Base-by-base conservation (phyloP, 2,888 invertebrate species). In the Drosophila sordidula region DNA sequence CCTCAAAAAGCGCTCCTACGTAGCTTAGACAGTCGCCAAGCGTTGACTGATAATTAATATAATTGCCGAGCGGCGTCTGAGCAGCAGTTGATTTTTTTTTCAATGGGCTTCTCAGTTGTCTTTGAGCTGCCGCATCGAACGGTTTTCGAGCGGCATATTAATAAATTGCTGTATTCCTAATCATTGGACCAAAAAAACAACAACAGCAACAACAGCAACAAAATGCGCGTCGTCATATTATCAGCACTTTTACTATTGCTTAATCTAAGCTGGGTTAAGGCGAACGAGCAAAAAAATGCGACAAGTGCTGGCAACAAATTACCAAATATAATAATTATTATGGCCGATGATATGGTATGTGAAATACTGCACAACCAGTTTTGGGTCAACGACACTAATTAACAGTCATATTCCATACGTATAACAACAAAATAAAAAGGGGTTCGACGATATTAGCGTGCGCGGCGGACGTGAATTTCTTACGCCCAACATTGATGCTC, bases 401-500 rank as follows among this genome's bases (percentile, higher is more conserved):
- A 22, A 47, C 18, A 26, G 5, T 45, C 16, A 29, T 22, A 29
- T 32, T 26, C 3, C 3, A 18, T 18, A 18, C 18, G 18, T 18
- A 18, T 18, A 18, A 18, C 18, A 29, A 8, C 34, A 39, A 8
- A 49, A 49, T 34, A 4, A 29, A 6, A 18, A 98, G 98, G 98
- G 98, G 9, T 97, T 97, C 95, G 96, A 98, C 90, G 98, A 98
- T 91, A 96, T 98, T 5, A 95, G 97, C 55, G 98, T 97, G 90
- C 98, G 97, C 86, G 98, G 98, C 0, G 96, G 96, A 0, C 94
- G 95, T 78, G 96, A 98, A 93, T 97, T 97, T 81, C 94, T 95
- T 45, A 98, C 98, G 0, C 98, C 98, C 0, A 98, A 98, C 90
- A 96, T 98, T 61, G 98, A 98, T 91, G 95, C 96, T 0, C 90